phyloP scores from a whole-genome alignment of 2,888 invertebrate genomes.

The Caenorhabditis wallacei region DNA sequence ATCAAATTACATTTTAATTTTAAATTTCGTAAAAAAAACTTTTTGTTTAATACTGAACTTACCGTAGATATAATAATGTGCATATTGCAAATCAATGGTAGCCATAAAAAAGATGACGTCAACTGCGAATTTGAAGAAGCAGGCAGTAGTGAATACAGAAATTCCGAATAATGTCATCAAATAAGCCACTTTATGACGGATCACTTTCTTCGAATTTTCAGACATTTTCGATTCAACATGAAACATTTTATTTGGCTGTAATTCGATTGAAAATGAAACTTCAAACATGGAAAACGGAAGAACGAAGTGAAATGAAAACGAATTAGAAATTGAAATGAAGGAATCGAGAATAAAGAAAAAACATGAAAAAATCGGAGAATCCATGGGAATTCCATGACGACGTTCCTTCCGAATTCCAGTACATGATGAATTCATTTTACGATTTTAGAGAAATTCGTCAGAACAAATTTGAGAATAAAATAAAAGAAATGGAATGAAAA shows the following conservation, averaged over 20 bases:
- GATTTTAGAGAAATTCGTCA: too few species aligned
- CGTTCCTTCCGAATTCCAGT: background rate
- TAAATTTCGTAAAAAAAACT: background rate
- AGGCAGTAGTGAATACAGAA: conserved; percentile 19
- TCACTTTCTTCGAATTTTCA: conserved; percentile 6
- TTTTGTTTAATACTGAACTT: background rate
- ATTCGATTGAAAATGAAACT: background rate
- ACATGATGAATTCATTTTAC: too few species aligned
- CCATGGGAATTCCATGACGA: conserved; percentile 20
- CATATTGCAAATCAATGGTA: conserved; percentile 3
- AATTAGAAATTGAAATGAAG: background rate
- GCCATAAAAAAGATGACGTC: conserved; percentile 37
- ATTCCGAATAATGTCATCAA: conserved; percentile 20
- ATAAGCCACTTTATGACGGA: conserved; percentile 31
- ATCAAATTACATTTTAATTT: too few species aligned
- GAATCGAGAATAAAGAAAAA: background rate
- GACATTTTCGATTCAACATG: background rate
- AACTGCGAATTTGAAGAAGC: conserved; percentile 36
- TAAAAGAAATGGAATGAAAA: too few species aligned
- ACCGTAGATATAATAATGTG: conserved; percentile 45
- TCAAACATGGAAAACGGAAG: background rate
- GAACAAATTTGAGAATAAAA: too few species aligned
- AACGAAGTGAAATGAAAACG: background rate
- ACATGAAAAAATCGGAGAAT: background rate
- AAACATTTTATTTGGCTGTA: background rate